phyloP scores from a whole-genome alignment of 2,888 invertebrate genomes.

The Chesias legatella region DNA sequence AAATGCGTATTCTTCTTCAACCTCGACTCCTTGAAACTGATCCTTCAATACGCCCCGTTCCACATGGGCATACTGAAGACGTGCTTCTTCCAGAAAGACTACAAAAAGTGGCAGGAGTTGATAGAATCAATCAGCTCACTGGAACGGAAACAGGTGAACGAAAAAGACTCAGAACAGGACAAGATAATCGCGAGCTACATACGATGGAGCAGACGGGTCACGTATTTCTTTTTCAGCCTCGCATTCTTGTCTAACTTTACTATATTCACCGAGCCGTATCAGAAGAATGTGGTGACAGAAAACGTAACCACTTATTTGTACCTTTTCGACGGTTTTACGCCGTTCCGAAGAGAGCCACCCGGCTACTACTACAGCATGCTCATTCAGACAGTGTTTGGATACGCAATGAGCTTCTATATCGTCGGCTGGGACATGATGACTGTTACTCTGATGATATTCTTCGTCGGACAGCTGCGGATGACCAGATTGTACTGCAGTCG shows the following conservation, averaged over 20 bases:
- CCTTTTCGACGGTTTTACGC: constrained; percentile 54
- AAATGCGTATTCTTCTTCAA: constrained; percentile 44
- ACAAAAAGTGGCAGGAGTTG: constrained; percentile 44
- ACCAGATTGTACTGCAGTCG: constrained; percentile 39
- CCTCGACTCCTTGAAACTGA: constrained; percentile 38
- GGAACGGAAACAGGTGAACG: constrained; percentile 40
- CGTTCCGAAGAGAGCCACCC: constrained; percentile 46
- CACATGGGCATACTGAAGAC: constrained; percentile 54
- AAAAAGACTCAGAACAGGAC: constrained; percentile 28
- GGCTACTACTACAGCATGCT: constrained; percentile 53
- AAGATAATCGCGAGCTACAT: constrained; percentile 43
- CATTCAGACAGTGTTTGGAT: constrained; percentile 49
- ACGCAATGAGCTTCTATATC: constrained; percentile 48
- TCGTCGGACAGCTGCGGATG: constrained; percentile 55
- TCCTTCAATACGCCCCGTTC: constrained; percentile 56
- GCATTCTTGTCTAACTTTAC: constrained; percentile 47
- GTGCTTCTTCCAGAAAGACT: constrained; percentile 47
- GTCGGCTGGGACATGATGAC: constrained; percentile 56
- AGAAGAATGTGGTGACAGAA: constrained; percentile 40
- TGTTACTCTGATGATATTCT: constrained; percentile 56
- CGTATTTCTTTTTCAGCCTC: constrained; percentile 51
- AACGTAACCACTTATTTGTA: constrained; percentile 49
- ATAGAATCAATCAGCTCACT: constrained; percentile 46
- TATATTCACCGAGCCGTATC: constrained; percentile 54
- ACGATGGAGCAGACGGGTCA: constrained; percentile 41